Evolutionary conservation across 2,113 vertebrate genomes (phyloP), one percentile per base, ranked within the genome.

Genomic region (Falcunculus frontatus): DNA sequence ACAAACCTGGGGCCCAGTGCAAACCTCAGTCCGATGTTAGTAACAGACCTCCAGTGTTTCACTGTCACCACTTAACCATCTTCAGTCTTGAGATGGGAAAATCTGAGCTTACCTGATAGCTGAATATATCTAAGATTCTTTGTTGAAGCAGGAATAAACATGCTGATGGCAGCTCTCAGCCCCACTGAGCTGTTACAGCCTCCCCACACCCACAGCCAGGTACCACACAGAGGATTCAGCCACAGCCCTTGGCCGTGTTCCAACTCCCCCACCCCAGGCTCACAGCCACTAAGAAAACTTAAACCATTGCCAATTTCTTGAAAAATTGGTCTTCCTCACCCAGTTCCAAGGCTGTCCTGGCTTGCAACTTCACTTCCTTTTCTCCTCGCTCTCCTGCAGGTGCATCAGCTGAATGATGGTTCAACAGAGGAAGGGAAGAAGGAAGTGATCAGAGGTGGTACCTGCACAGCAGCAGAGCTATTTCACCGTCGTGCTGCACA

Each of bases 321-420:
- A 75, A 88, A 91, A 84, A 44, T 4, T 33, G 4, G 4, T 62
- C 32, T 92, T 96, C 55, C 94, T 97, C 87, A 97, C 91, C 96
- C 42, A 49, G 35, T 63, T 88, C 84, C 70, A 87, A 93, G 81
- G 84, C 26, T 87, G 57, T 68, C 42, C 76, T 42, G 53, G 27
- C 53, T 87, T 65, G 63, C 62, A 72, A n/a, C 64, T 78, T 90
- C 11, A 47, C 68, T 64, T 80, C 39, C 41, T 85, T 70, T 90
- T 32, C 69, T 95, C 41, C 60, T 93, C 3, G 8, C 56, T 56
- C 57, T 90, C 53, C 47, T 93, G 55, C 35, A 62, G 60, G 35
- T 21, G 23, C 62, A 47, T 90, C 65, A 91, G 90, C 56, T 63
- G 79, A 72, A 72, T 3, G 37, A 57, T 39, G 56, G 70, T 39